Evolutionary conservation across 2,113 vertebrate species (phyloP), one percentile per base, ranked within the genome.

Genomic region (Clinocottus analis): DNA sequence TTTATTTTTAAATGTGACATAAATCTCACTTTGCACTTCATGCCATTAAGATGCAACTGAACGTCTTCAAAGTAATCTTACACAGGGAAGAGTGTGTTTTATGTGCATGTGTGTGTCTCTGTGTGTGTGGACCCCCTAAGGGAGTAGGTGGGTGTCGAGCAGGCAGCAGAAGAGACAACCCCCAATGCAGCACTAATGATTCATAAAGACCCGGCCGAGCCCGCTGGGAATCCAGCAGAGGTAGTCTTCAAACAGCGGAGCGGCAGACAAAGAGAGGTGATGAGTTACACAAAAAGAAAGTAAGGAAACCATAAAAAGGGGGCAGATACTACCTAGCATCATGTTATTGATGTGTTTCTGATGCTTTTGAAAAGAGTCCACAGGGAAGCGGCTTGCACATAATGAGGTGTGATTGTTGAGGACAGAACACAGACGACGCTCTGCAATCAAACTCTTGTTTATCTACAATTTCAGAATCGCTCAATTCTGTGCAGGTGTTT

Each of bases 101-200:
- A 29, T 10, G 31, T 56, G 31, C 41, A 35, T 56, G 67, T 41
- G 35, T 56, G 51, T 43, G 68, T 21, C 31, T 17, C 47, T 53
- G 47, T 25, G 66, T 35, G 19, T 69, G 66, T 9, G 29, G 5
- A 3, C 19, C 8, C 35, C 7, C 64, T 72, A 60, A 25, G 70
- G 84, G 60, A 67, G 33, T 12, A 6, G 0, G 77, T 82, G 75
- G 49, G 84, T 72, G 75, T 79, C 55, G 16, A 59, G 61, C 62
- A 67, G 59, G 72, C 49, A 31, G 60, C 49, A 23, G 2, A n/a
- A 74, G 37, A 66, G 56, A 8, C 47, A 5, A 80, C 45, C 74
- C 74, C 61, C 61, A 17, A 11, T 45, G 49, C 43, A 41, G 66
- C 59, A 25, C 79, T 80, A 88, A 85, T 77, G 83, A 88, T 76